Conservation (phyloP, 2,113 vertebrate species). For the Hystrix brachyura region DNA sequence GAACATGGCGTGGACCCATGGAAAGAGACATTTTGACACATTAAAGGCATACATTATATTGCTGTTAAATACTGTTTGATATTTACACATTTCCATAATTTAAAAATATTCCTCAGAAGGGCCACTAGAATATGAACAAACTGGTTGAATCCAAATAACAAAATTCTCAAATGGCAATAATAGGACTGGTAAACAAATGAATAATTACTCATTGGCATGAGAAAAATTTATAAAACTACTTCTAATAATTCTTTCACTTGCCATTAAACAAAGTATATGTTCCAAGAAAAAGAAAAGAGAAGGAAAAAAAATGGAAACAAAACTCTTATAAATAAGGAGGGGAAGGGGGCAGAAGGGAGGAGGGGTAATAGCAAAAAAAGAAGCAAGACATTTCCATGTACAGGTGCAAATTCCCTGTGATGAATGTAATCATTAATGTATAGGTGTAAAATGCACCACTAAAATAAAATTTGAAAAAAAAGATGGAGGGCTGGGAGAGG, state of each 20-base stretch:
- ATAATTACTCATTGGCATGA: neutral
- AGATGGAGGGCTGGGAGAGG: too few species aligned
- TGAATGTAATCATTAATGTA: too few species aligned
- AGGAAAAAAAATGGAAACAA: too few species aligned
- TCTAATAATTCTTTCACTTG: neutral
- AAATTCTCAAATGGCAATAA: neutral
- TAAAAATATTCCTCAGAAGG: neutral
- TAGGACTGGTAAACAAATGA: neutral
- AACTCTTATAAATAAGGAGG: too few species aligned
- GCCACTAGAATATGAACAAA: neutral
- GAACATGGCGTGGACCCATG: neutral
- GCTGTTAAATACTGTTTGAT: neutral
- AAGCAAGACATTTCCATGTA: too few species aligned
- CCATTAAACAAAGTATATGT: neutral
- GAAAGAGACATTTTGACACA: conserved; percentile 13
- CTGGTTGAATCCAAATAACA: neutral
- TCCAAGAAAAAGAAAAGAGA: too few species aligned
- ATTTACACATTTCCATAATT: neutral
- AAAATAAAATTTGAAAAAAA: too few species aligned
- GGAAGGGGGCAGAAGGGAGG: too few species aligned
- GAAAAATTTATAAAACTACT: neutral
- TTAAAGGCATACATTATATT: neutral
- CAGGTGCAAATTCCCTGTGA: too few species aligned
- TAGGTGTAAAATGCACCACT: too few species aligned
- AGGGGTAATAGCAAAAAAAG: too few species aligned